Percentiles rank a stretch among this genome's conserved stretches.
Evolutionary conservation across 2,797 vertebrate species (phyloP).

Genomic region (Onychomys leucogaster): DNA sequence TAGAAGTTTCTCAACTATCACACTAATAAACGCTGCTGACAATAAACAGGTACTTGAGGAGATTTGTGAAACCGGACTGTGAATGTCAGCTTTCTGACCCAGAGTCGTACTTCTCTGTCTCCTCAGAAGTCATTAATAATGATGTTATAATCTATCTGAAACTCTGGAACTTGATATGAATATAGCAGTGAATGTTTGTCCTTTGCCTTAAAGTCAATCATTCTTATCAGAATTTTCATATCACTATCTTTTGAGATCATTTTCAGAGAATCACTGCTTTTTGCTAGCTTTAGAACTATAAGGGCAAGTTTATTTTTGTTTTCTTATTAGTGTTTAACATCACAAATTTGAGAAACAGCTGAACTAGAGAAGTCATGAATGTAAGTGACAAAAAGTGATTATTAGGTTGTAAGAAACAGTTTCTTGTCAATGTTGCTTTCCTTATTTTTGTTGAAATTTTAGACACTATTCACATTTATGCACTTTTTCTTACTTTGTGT

Average conservation of each 20-base stretch:
- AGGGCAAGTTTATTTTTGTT: background rate
- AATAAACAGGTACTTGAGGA: too few species aligned
- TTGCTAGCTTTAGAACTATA: background rate
- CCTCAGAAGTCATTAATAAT: background rate
- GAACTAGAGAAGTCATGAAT: background rate
- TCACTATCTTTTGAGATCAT: background rate
- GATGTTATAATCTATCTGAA: background rate
- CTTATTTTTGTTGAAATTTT: slow-evolving; percentile 25
- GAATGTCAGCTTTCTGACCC: background rate
- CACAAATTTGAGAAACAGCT: background rate
- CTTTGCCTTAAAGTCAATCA: background rate
- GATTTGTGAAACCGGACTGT: too few species aligned
- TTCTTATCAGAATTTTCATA: background rate
- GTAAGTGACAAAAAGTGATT: background rate
- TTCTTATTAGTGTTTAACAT: background rate
- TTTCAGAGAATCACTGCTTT: background rate
- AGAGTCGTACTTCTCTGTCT: background rate
- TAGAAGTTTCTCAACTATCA: too few species aligned
- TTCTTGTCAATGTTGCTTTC: background rate
- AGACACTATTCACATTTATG: background rate
- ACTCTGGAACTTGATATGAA: background rate
- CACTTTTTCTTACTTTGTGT: background rate
- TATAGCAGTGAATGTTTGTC: background rate
- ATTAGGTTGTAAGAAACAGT: background rate
- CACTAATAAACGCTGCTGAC: too few species aligned